Evolutionary conservation across 2,888 invertebrate species (phyloP).

Genomic region (Halictus quadricinctus): DNA sequence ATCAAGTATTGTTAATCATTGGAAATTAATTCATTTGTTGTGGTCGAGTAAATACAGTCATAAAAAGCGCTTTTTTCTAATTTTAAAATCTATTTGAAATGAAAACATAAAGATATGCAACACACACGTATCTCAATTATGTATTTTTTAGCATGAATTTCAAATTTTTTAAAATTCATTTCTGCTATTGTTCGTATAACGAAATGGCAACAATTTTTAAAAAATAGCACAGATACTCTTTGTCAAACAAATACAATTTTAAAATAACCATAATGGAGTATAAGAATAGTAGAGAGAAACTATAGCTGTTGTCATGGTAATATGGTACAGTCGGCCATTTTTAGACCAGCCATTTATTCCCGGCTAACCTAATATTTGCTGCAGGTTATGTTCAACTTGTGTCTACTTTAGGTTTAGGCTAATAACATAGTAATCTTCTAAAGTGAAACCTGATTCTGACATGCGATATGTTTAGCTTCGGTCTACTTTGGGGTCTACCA

Average conservation of each 20-base stretch:
- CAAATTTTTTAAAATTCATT: no score
- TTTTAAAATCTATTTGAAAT: no score
- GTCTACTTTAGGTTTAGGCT: neutral
- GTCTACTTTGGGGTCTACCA: neutral
- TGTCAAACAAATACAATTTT: neutral
- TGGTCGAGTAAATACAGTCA: no score
- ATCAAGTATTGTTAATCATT: neutral
- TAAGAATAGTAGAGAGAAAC: neutral
- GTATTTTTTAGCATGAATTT: no score
- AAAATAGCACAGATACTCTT: neutral
- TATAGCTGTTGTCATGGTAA: neutral
- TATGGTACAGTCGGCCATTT: neutral
- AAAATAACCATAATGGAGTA: neutral
- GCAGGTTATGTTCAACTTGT: neutral
- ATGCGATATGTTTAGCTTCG: constrained; percentile 5
- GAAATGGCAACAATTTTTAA: no score
- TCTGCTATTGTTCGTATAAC: no score
- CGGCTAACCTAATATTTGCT: neutral
- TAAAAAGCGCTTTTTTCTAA: no score
- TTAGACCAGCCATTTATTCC: neutral
- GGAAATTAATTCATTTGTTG: neutral
- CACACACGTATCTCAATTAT: no score
- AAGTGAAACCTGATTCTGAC: neutral
- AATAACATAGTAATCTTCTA: neutral
- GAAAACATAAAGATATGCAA: no score